A percentile compares a stretch with the other conserved stretches of the same genome.
Evolutionary conservation across 2,113 vertebrate species (phyloP).

Genomic region (Lasiurus borealis): DNA sequence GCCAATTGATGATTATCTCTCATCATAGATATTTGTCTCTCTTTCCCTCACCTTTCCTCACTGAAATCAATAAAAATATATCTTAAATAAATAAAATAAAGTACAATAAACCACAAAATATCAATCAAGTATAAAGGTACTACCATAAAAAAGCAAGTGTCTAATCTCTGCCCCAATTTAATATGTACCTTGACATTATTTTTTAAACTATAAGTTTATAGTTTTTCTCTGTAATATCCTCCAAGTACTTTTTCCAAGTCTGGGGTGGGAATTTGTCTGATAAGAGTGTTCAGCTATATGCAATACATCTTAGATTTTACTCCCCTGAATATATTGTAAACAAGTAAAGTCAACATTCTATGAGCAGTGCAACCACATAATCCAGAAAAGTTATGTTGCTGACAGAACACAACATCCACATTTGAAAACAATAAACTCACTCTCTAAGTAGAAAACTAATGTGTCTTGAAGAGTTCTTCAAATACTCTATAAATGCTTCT

Average conservation of each 20-base stretch:
- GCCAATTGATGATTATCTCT: no score
- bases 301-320: background rate
- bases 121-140: no score
- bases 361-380: background rate
- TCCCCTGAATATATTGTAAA: background rate
- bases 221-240: background rate
- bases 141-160: background rate
- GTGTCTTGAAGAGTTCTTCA: slow-evolving; percentile 1
- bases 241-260: background rate
- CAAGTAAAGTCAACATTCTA: background rate
- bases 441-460: background rate
- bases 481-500: slow-evolving; percentile 6
- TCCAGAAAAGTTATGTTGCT: background rate
- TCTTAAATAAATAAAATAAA: no score
- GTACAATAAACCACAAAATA: background rate
- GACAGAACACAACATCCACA: background rate
- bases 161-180: background rate
- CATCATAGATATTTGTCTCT: no score
- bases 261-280: background rate
- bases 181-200: background rate
- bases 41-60: no score
- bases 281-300: background rate
- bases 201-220: background rate
- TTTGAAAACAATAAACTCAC: background rate
- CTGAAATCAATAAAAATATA: no score